phyloP scores from a whole-genome alignment of 2,113 vertebrate species.

The Suncus etruscus region DNA sequence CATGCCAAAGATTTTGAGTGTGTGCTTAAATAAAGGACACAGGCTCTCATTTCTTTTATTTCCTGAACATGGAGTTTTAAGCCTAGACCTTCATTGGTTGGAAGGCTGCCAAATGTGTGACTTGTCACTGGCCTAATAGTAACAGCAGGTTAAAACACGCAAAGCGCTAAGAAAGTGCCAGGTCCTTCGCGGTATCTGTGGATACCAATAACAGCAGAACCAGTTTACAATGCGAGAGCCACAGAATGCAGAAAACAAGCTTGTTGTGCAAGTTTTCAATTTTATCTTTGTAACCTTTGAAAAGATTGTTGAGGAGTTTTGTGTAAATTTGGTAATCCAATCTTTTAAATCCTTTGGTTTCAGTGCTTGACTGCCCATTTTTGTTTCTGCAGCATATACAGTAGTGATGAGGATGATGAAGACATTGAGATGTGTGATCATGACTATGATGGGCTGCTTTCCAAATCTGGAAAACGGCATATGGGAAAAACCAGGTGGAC shows the following conservation, averaged over 20 bases:
- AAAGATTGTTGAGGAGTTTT: constrained; percentile 76
- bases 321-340: constrained; percentile 80
- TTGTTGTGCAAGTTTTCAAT: constrained; percentile 94
- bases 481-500: constrained; percentile 99
- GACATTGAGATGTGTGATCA: constrained; percentile 98
- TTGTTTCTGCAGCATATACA: constrained; percentile 94
- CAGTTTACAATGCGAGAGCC: constrained; percentile 92
- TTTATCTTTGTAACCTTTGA: constrained; percentile 87
- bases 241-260: constrained; percentile 88
- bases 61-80: constrained; percentile 87
- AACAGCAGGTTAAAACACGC: constrained; percentile 95
- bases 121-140: constrained; percentile 92
- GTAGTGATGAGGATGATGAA: constrained; percentile 98
- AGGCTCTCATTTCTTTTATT: constrained; percentile 86
- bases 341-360: constrained; percentile 74
- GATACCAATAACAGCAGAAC: constrained; percentile 99
- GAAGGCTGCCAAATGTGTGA: constrained; percentile 89
- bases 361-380: constrained; percentile 66
- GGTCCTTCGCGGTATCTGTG: constrained; percentile 96
- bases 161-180: constrained; percentile 90
- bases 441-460: constrained; percentile 95
- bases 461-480: constrained; percentile 96
- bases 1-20: constrained; percentile 78
- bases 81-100: constrained; percentile 90
- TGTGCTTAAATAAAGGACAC: constrained; percentile 83